Base-by-base conservation (phyloP, 2,113 vertebrate species). In the Myrmecophaga tridactyla region DNA sequence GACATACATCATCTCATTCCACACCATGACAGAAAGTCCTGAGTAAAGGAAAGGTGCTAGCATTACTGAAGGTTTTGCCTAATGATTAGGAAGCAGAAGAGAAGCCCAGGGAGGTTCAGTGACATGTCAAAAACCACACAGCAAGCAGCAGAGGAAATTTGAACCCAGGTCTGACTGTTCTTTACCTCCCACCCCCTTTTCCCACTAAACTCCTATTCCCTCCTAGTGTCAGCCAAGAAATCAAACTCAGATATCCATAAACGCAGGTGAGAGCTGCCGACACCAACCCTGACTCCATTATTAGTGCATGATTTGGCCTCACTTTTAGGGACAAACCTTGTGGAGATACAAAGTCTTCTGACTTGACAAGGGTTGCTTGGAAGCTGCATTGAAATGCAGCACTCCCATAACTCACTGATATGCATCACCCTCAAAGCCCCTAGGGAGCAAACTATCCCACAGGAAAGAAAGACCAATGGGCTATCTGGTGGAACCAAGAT, bases 391-490 rank as follows among this genome's bases (percentile, higher is more conserved):
- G 36, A 36, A 20, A 34, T 0, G 2, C n/a, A n/a, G n/a, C n/a
- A n/a, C 14, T 51, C 48, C 48, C 4, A 51, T 9, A n/a, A 17
- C 27, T n/a, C 29, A 2, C 2, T 2, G 48, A 25, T 67, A 31
- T 0, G 0, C 3, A 4, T 4, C 13, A n/a, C 56, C 13, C 48
- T 75, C 41, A 6, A 0, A 4, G 21, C 9, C 77, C 8, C 8
- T 1, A 4, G 34, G 34, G 20, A 13, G 25, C n/a, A 27, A 67
- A 13, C 7, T 51, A 51, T 51, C 48, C 48, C 48, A 51, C 48
- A 13, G 48, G 48, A 51, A 51, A 13, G 48, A 51, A 9, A 51
- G 48, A 13, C 48, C 48, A 11, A 2, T 51, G 48, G 48, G 48
- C 10, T 51, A 13, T 13, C 48, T 51, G 48, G 48, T 51, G 48